These are phyloP conservation scores for Plebejus melissa DNA, from an alignment of 2,888 invertebrate species.

Conservation along the genomic window DNA sequence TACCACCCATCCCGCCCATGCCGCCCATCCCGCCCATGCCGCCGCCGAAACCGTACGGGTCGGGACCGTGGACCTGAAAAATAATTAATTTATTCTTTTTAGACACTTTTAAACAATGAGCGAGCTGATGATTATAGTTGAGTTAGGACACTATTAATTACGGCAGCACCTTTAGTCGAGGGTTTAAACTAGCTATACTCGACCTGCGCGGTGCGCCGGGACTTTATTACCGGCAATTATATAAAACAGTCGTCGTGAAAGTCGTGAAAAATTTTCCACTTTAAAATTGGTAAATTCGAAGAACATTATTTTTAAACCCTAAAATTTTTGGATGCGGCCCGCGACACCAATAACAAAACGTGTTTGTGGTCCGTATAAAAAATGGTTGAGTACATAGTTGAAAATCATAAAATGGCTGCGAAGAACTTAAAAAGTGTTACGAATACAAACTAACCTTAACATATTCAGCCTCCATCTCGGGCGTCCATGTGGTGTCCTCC, in stretches of 20 bases:
- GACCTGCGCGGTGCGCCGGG: too few species aligned
- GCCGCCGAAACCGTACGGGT: slow-evolving; percentile 70
- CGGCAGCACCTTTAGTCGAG: not conserved
- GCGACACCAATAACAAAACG: too few species aligned
- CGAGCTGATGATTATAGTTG: not conserved
- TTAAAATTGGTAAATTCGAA: too few species aligned
- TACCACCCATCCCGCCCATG: slow-evolving; percentile 37
- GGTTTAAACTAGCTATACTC: not conserved
- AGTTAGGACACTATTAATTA: not conserved
- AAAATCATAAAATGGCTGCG: not conserved
- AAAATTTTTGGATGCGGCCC: too few species aligned
- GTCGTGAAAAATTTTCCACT: too few species aligned
- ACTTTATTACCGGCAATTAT: too few species aligned
- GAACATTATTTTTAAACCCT: too few species aligned
- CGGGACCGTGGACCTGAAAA: slow-evolving; percentile 61
- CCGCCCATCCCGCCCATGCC: slow-evolving; percentile 38
- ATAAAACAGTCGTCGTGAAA: too few species aligned
- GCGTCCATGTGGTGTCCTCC: slow-evolving; percentile 68
- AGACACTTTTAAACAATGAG: not conserved
- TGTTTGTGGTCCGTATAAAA: too few species aligned
- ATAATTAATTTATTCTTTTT: not conserved
- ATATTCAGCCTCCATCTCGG: slow-evolving; percentile 64
- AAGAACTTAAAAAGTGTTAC: not conserved
- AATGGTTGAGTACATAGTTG: too few species aligned
- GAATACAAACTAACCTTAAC: slow-evolving; percentile 48